Base-by-base conservation (phyloP, 2,888 invertebrate genomes). In the Lycophotia porphyrea region DNA sequence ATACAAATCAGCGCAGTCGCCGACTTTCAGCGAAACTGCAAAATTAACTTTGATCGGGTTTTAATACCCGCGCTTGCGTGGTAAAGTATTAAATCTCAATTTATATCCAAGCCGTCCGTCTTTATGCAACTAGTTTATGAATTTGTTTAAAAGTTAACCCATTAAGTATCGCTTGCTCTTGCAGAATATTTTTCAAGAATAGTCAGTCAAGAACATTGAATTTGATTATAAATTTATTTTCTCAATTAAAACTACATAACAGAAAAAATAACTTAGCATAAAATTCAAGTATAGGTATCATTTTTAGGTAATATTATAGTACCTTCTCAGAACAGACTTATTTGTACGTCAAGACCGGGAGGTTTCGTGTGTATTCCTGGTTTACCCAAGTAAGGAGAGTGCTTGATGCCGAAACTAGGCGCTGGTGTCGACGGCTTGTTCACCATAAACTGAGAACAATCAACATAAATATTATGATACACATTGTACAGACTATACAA, bases 361-460 rank as follows among this genome's bases (percentile, higher is more conserved):
- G 93, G 84, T 74, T 93, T 94, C 70, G 93, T 76, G 76, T 90
- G 91, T n/a, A 86, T 88, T 9, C 82, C 85, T 71, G 84, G 87
- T 70, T 92, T 84, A 5, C 95, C 95, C 49, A 94, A 73, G 81
- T 91, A 93, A 0, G 88, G 92, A 36, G 88, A 85, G 83, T 96
- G 95, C 11, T 90, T 91, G 73, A 96, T 95, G 61, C 96, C 95
- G 72, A 96, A 96, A 36, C 93, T 92, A 9, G 92, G 93, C 1
- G 93, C 94, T 21, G 95, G 95, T 34, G 82, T 86, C 5, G 90
- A 87, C 11, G 84, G 91, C 74, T 92, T 93, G 5, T 84, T 72
- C 55, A 92, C 88, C 91, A 92, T 91, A 65, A 93, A 94, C 95
- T 95, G 92, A 18, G 84, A 88, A 76, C 36, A 79, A 78, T 42